Base-by-base conservation (phyloP, 2,888 invertebrate genomes). In the Folsomia manolachei region DNA sequence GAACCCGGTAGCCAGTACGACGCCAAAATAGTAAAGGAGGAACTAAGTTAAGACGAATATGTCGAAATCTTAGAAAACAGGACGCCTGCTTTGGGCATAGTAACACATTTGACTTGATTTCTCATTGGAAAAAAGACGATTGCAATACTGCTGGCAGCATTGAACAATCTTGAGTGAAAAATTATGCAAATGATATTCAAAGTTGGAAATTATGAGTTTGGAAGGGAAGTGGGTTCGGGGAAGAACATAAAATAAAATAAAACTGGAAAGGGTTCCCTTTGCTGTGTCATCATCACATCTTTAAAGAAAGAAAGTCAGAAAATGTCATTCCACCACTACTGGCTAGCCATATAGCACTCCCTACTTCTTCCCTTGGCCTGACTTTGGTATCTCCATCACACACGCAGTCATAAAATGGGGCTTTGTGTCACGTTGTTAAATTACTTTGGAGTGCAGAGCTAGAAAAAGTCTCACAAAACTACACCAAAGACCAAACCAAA, bases 121-220 rank as follows among this genome's bases (percentile, higher is more conserved):
- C 78, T 77, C 78, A 78, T 78, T 74, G 75, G 72, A 78, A 78
- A 78, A 80, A 76, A 78, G 78, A 75, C 74, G 70, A 71, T 56
- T 56, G 56, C 51, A 11, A 51, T 51, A 71, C 66, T 63, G 73
- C n/a, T n/a, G n/a, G n/a, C n/a, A n/a, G n/a, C n/a, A n/a, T n/a
- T 70, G 78, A 78, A 78, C 80, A 79, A 79, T 73, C 79, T 76
- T 79, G 79, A 80, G 80, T 79, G 80, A 80, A 78, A 80, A 80
- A 80, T 80, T 80, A 80, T 80, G 80, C 77, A 80, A 80, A 80
- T 80, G 73, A 73, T 75, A 80, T 78, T 80, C 80, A 78, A 78
- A 79, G 77, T 77, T 75, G 77, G 75, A 76, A 80, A 78, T 80
- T 80, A 80, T 80, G 80, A 80, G 75, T 78, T 74, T 71, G 62